Percentiles rank a stretch among this genome's conserved stretches.
Conservation (phyloP, 2,888 invertebrate species). For the Biston betularia region DNA sequence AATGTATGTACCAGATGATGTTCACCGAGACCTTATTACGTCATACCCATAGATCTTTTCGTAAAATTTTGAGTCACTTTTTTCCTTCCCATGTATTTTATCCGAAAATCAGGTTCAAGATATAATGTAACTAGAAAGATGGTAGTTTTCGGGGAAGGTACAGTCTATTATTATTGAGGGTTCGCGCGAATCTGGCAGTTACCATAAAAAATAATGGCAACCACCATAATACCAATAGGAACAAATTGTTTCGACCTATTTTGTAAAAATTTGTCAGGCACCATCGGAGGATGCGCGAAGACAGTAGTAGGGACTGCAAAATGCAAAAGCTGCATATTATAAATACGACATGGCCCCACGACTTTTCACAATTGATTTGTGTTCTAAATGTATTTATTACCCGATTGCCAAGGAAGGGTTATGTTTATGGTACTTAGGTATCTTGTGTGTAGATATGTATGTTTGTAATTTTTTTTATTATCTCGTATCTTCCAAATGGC, state of each 20-base stretch:
- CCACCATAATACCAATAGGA: conserved; percentile 57
- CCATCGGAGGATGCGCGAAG: neutral
- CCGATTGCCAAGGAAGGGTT: no score
- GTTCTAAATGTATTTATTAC: no score
- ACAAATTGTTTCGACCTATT: conserved; percentile 57
- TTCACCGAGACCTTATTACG: no score
- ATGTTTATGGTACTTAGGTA: no score
- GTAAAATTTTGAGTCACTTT: no score
- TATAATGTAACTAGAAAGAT: conserved; percentile 10
- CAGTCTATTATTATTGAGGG: conserved; percentile 55
- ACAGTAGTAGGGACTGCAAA: neutral
- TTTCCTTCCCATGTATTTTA: neutral
- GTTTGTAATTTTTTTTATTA: no score
- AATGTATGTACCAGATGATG: no score
- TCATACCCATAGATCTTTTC: no score
- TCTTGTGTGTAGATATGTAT: no score
- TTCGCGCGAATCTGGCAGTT: conserved; percentile 57
- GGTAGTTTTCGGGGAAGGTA: conserved; percentile 45
- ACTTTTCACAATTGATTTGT: no score
- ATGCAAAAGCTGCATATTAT: neutral
- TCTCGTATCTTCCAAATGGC: no score
- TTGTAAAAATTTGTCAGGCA: conserved; percentile 44
- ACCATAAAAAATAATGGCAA: conserved; percentile 64
- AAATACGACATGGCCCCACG: no score
- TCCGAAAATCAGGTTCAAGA: neutral